Conservation (phyloP, 2,888 invertebrate genomes). For the Leptopilina myrica region DNA sequence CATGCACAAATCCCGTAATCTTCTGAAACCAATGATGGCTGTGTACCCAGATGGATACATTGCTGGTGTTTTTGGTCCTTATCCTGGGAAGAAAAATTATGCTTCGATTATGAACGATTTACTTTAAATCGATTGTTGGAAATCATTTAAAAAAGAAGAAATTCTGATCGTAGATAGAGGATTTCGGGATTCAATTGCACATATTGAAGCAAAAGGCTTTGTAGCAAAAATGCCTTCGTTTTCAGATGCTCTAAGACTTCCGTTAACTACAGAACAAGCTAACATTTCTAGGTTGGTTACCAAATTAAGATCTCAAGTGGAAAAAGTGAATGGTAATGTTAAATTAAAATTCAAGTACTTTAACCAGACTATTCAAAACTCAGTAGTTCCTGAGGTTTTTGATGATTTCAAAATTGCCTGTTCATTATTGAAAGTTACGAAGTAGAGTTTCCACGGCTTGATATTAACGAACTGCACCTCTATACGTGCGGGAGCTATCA, state of each 20-base stretch:
- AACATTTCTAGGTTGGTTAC: no score
- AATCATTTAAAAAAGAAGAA: conserved; percentile 14
- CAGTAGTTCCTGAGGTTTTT: background rate
- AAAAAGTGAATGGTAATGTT: conserved; percentile 37
- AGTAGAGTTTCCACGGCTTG: no score
- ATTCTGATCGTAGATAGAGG: conserved; percentile 32
- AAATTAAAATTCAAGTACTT: conserved; percentile 39
- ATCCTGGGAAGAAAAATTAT: no score
- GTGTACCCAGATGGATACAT: no score
- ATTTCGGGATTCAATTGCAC: conserved; percentile 29
- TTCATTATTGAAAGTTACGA: conserved; percentile 21
- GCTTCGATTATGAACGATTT: background rate
- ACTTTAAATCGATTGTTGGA: background rate
- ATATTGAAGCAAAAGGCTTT: no score
- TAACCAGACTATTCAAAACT: conserved; percentile 20
- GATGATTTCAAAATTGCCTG: conserved; percentile 43
- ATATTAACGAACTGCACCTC: no score
- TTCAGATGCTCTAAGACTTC: conserved; percentile 19
- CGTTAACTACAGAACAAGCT: no score
- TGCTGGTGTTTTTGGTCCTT: no score
- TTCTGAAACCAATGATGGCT: no score
- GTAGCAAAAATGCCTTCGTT: conserved; percentile 27
- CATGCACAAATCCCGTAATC: no score
- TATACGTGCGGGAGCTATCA: no score
- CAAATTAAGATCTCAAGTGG: conserved; percentile 34